A percentile compares a stretch with the other conserved stretches of the same genome.
phyloP scores from a whole-genome alignment of 2,888 invertebrate species.

The Aspidiotus destructor region DNA sequence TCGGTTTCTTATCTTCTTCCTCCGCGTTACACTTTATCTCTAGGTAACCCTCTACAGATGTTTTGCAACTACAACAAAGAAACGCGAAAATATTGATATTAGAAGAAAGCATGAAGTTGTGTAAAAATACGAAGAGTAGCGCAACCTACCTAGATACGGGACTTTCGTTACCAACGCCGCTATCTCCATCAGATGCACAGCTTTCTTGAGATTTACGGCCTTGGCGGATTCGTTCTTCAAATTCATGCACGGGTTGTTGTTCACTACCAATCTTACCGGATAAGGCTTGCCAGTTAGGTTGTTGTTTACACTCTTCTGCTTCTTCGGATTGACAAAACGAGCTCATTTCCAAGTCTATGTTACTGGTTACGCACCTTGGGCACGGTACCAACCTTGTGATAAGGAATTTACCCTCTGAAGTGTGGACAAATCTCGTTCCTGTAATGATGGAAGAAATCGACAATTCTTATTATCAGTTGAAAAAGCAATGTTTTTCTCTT shows the following conservation, averaged over 20 bases:
- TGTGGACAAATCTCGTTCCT: constrained; percentile 90
- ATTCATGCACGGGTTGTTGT: constrained; percentile 3
- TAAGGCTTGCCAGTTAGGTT: neutral
- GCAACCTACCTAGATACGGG: constrained; percentile 52
- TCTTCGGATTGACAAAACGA: neutral
- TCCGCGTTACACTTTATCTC: constrained; percentile 43
- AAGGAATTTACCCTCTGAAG: constrained; percentile 87
- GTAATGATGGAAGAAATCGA: neutral
- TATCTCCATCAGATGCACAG: constrained; percentile 71
- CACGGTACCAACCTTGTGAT: constrained; percentile 91
- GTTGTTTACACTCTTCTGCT: neutral
- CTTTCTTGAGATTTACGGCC: constrained; percentile 53
- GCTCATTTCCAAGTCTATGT: constrained; percentile 40
- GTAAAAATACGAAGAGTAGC: neutral
- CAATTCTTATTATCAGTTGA: neutral
- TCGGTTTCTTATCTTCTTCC: constrained; percentile 40
- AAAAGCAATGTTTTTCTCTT: neutral
- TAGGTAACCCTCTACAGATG: constrained; percentile 70
- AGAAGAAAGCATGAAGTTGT: no score
- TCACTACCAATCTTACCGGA: neutral
- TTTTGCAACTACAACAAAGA: constrained; percentile 51
- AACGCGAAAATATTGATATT: constrained; percentile 9
- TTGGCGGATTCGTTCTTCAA: constrained; percentile 36
- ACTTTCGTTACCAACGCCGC: constrained; percentile 76
- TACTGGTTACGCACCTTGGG: constrained; percentile 65